These are phyloP conservation scores for Phengaris alcon DNA, from an alignment of 2,888 invertebrate species.

Conservation along the genomic window DNA sequence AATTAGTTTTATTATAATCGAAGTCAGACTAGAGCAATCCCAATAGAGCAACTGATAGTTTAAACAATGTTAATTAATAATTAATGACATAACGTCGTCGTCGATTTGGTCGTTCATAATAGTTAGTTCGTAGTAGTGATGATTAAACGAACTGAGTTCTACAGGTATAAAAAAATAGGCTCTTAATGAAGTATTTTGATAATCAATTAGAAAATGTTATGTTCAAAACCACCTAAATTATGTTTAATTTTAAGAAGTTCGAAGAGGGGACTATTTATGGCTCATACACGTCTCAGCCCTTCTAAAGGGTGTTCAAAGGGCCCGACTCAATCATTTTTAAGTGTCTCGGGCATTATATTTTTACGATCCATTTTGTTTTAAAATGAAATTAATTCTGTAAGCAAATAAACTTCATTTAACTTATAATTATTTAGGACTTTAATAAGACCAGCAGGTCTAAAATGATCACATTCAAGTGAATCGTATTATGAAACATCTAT, in stretches of 20 bases:
- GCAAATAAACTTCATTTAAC: not conserved
- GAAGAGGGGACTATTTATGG: not conserved
- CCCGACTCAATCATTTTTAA: not conserved
- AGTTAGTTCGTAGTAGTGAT: not conserved
- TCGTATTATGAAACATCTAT: too few species aligned
- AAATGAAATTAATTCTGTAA: not conserved
- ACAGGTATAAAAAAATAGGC: not conserved
- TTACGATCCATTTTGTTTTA: conserved; percentile 9
- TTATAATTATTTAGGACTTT: not conserved
- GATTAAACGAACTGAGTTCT: not conserved
- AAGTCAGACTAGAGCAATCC: not conserved
- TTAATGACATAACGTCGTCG: too few species aligned
- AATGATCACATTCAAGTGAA: too few species aligned
- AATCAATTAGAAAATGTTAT: not conserved
- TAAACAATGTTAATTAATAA: too few species aligned
- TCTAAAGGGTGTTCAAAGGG: not conserved
- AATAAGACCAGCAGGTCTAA: too few species aligned
- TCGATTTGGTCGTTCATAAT: too few species aligned
- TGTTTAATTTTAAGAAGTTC: not conserved
- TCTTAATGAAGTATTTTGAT: not conserved
- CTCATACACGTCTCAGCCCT: not conserved
- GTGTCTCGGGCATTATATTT: conserved; percentile 10
- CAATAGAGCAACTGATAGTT: not conserved
- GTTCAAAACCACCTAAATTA: not conserved
- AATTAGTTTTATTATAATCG: not conserved